Evolutionary conservation across 2,888 invertebrate species (phyloP).

Genomic region (Metopia argyrocephala): DNA sequence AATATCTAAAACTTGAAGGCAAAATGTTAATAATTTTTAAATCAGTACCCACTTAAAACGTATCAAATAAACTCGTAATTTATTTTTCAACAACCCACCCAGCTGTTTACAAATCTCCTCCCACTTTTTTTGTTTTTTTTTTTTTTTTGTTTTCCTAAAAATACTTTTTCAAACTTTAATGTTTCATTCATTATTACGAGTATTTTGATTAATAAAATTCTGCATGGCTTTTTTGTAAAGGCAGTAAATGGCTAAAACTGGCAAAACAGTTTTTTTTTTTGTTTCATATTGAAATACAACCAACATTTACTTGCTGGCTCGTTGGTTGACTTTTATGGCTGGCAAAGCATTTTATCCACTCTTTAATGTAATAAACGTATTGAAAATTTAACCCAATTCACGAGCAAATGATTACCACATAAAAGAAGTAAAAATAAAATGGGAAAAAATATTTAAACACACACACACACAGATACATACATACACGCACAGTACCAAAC

Average conservation of each 20-base stretch:
- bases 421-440: constrained; percentile 21
- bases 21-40: too few species aligned
- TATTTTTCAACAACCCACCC: background rate
- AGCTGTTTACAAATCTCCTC: background rate
- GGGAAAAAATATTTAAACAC: constrained; percentile 14
- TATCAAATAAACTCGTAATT: background rate
- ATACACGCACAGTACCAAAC: too few species aligned
- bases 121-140: background rate
- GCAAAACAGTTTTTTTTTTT: background rate
- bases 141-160: background rate
- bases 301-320: constrained; percentile 29
- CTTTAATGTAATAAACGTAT: constrained; percentile 19
- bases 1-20: too few species aligned
- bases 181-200: too few species aligned
- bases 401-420: constrained; percentile 56
- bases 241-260: background rate
- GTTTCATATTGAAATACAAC: constrained; percentile 24
- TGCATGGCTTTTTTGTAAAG: background rate
- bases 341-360: background rate
- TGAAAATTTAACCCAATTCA: constrained; percentile 59
- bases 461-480: background rate
- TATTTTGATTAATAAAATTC: constrained; percentile 42
- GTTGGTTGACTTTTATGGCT: constrained; percentile 28
- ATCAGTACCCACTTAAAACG: background rate
- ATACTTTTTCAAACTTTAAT: background rate